Evolutionary conservation across 2,797 vertebrate genomes (phyloP), one percentile per base, ranked within the genome.

Genomic region (Cetoscarus ocellatus): DNA sequence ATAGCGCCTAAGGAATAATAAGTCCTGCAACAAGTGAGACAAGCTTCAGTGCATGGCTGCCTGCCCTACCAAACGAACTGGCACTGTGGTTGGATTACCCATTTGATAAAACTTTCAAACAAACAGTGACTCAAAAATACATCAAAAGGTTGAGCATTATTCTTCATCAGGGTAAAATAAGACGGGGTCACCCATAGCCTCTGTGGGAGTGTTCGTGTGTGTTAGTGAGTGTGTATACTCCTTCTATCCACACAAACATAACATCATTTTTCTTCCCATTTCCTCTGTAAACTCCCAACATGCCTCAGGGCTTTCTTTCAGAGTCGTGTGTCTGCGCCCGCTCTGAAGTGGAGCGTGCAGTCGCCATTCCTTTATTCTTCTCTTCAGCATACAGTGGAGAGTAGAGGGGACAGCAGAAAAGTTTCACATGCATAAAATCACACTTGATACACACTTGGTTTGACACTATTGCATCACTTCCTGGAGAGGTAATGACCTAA

Each of bases 321-420:
- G 44, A 82, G 89, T 75, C 68, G 77, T 80, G 81, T 88, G 88
- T 85, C 83, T 76, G 61, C 63, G 61, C 59, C 68, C 11, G 45
- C 52, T 69, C 71, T 68, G 77, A 69, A 53, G 66, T 27, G 53
- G 57, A 83, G 77, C 74, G 44, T 79, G 81, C 49, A 51, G 66
- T 61, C 35, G 52, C 82, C 75, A 19, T 56, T 67, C 61, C 71
- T 75, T 54, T 48, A 43, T 60, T 49, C 73, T 62, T 73, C 53
- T 64, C 58, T 13, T 62, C 58, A 27, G 27, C 27, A 27, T 27
- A 27, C 27, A 27, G 27, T 27, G 27, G 27, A 27, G 27, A 27
- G 27, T 27, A 40, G 63, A 27, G 48, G 40, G 35, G 38, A 36
- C 18, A 47, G 11, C 44, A 27, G 27, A 27, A 27, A 27, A 27